phyloP scores from a whole-genome alignment of 1,140 invertebrate genomes.

The Protaetia brevitarsis region DNA sequence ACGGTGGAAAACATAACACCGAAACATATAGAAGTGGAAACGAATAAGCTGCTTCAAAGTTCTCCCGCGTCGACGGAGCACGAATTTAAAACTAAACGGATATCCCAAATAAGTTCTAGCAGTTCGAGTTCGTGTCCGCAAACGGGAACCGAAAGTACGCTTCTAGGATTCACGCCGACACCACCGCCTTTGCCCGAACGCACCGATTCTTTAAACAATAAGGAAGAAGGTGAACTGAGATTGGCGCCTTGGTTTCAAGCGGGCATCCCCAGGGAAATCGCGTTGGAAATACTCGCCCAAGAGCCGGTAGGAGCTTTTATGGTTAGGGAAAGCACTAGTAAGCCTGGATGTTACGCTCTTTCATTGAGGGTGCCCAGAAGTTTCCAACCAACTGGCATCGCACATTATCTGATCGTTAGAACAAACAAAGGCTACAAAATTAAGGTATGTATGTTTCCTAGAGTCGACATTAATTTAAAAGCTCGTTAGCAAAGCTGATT shows the following conservation, averaged over 20 bases:
- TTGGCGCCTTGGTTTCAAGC: conserved; percentile 94
- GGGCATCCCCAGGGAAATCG: conserved; percentile 91
- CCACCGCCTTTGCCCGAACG: conserved; percentile 64
- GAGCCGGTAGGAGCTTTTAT: conserved; percentile 93
- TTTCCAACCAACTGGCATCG: conserved; percentile 86
- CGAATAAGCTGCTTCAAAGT: conserved; percentile 53
- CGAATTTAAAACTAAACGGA: conserved; percentile 58
- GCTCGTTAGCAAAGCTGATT: conserved; percentile 4
- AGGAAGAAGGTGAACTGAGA: conserved; percentile 77
- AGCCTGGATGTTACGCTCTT: conserved; percentile 90
- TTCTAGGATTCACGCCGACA: conserved; percentile 49
- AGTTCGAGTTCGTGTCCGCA: conserved; percentile 51
- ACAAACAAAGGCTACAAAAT: conserved; percentile 93
- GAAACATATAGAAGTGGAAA: conserved; percentile 56
- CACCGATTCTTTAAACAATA: conserved; percentile 65
- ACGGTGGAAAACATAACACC: conserved; percentile 47
- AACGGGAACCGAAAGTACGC: conserved; percentile 48
- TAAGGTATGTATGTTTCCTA: conserved; percentile 63
- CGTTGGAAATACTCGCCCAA: conserved; percentile 84
- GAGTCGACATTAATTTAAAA: conserved; percentile 8
- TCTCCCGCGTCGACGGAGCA: conserved; percentile 48
- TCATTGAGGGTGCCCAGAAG: conserved; percentile 91
- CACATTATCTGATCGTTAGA: conserved; percentile 91
- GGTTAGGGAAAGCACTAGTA: conserved; percentile 90
- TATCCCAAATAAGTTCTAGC: conserved; percentile 59